Conservation (phyloP, 2,888 invertebrate genomes). For the Bombyx huttoni region DNA sequence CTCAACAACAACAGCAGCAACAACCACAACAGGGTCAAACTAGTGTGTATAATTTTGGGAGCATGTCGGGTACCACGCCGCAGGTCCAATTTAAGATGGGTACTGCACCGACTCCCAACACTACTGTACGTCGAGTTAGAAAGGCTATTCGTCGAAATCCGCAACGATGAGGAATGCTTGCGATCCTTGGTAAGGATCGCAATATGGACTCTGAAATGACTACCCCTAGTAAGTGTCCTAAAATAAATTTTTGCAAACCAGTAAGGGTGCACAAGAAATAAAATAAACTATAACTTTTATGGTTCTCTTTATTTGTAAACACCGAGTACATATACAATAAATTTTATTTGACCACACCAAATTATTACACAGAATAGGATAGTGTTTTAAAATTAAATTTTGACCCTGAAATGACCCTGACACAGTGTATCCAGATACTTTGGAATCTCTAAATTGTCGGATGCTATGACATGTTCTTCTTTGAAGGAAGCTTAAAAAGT, state of each 20-base stretch:
- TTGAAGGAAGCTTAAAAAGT: too few relatives aligned
- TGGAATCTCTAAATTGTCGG: too few relatives aligned
- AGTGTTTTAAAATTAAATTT: too few relatives aligned
- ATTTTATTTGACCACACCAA: too few relatives aligned
- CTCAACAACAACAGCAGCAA: slow-evolving; percentile 7
- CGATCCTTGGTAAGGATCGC: not conserved
- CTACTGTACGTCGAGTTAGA: slow-evolving; percentile 29
- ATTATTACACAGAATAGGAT: too few relatives aligned
- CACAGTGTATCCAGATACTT: too few relatives aligned
- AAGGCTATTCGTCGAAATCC: slow-evolving; percentile 45
- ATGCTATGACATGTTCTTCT: too few relatives aligned
- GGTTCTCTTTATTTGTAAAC: slow-evolving; percentile 15
- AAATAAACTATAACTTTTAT: slow-evolving; percentile 5
- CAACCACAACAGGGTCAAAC: slow-evolving; percentile 16
- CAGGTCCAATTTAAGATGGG: slow-evolving; percentile 53
- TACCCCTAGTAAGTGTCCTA: slow-evolving; percentile 12
- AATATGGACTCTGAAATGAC: not conserved
- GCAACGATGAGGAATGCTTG: slow-evolving; percentile 28
- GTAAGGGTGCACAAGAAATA: slow-evolving; percentile 4
- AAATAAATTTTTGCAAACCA: slow-evolving; percentile 9
- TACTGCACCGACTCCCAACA: slow-evolving; percentile 23
- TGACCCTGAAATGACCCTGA: too few relatives aligned
- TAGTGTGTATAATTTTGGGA: slow-evolving; percentile 37
- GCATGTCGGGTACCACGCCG: slow-evolving; percentile 13
- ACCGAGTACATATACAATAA: not conserved